Evolutionary conservation across 2,888 invertebrate genomes (phyloP).

Genomic region (Trichogramma dendrolimi): DNA sequence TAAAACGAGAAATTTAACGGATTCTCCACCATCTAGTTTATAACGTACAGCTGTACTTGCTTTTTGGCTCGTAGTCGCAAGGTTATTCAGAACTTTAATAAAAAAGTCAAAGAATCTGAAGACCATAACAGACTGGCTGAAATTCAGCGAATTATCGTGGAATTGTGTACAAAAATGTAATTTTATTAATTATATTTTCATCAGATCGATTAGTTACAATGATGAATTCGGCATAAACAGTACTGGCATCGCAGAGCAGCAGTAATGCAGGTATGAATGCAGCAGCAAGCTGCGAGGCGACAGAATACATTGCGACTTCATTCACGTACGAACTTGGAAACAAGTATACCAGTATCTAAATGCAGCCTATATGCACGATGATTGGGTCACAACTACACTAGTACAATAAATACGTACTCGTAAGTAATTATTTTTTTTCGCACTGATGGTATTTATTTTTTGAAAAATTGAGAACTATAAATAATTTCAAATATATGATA

Average conservation of each 20-base stretch:
- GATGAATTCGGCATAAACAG: constrained; percentile 57
- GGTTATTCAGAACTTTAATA: constrained; percentile 77
- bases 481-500: no score
- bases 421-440: constrained; percentile 44
- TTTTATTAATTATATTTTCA: constrained; percentile 35
- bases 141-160: constrained; percentile 59
- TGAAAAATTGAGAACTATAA: no score
- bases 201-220: constrained; percentile 58
- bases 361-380: constrained; percentile 62
- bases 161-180: no score
- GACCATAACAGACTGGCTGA: constrained; percentile 72
- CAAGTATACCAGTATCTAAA: constrained; percentile 60
- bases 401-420: constrained; percentile 55
- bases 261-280: constrained; percentile 43
- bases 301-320: constrained; percentile 45
- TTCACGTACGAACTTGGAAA: constrained; percentile 43
- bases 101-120: constrained; percentile 78
- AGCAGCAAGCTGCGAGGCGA: constrained; percentile 44
- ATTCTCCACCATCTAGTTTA: no score
- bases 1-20: no score
- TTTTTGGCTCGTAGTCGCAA: constrained; percentile 75
- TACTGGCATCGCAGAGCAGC: constrained; percentile 52
- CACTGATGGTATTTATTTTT: no score
- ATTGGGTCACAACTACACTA: constrained; percentile 66
- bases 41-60: constrained; percentile 61